Conservation (phyloP, 2,113 vertebrate genomes). For the Hiodon alosoides region DNA sequence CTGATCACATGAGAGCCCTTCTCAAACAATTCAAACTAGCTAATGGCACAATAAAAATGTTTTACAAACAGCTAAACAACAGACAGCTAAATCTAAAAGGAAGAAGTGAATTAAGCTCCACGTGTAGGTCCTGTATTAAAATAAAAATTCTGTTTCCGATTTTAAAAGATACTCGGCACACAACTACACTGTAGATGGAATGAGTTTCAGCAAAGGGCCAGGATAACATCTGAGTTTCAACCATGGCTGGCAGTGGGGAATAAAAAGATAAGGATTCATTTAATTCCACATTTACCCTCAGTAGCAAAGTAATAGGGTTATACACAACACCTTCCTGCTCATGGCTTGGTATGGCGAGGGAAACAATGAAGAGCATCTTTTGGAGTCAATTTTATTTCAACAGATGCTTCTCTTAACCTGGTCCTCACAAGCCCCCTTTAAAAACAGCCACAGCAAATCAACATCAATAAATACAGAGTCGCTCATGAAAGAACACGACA, state of each 20-base stretch:
- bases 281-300: neutral
- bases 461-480: conserved; percentile 3
- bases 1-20: neutral
- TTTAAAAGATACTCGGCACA: too few relatives aligned
- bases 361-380: neutral
- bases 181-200: neutral
- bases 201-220: neutral
- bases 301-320: neutral
- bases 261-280: neutral
- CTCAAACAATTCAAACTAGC: neutral
- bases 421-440: neutral
- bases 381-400: neutral
- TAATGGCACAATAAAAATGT: too few relatives aligned
- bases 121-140: too few relatives aligned
- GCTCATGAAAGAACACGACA: neutral
- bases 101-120: too few relatives aligned
- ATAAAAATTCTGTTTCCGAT: too few relatives aligned
- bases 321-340: neutral
- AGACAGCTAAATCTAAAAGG: too few relatives aligned
- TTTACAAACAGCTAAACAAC: too few relatives aligned
- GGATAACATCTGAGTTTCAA: neutral
- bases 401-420: neutral
- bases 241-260: neutral
- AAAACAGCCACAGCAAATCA: neutral
- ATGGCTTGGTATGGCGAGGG: neutral